A percentile compares a stretch with the other conserved stretches of the same genome.
These are phyloP conservation scores for Bryconaethiops microstoma DNA, from an alignment of 2,797 vertebrate genomes.

Conservation along the genomic window DNA sequence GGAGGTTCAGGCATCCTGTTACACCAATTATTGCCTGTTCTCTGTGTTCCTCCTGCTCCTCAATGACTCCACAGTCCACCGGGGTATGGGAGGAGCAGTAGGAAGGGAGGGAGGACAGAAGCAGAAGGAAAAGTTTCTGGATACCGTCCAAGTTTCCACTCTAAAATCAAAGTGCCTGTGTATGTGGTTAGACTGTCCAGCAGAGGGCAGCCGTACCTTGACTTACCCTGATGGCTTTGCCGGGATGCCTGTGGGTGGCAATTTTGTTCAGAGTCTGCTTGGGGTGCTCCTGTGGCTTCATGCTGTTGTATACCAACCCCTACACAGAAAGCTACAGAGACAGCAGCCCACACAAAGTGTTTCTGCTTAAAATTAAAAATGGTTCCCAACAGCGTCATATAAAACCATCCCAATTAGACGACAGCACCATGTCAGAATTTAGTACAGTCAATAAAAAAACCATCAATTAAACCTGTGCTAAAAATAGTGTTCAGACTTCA, in stretches of 20 bases:
- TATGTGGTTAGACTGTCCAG: conserved; percentile 8
- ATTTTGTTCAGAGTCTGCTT: background rate
- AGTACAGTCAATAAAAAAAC: background rate
- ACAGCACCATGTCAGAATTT: background rate
- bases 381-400: background rate
- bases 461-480: background rate
- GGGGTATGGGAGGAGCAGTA: too few relatives aligned
- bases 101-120: too few relatives aligned
- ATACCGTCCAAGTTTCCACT: background rate
- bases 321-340: background rate
- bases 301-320: background rate
- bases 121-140: too few relatives aligned
- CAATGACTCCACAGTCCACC: too few relatives aligned
- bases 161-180: background rate
- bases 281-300: background rate
- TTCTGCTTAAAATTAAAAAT: background rate
- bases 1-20: background rate
- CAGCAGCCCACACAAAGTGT: background rate
- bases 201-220: conserved; percentile 25
- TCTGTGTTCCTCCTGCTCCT: background rate
- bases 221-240: background rate
- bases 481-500: too few relatives aligned
- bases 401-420: background rate
- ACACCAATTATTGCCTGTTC: background rate
- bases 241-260: background rate